These are phyloP conservation scores for Macrotis lagotis DNA, from an alignment of 2,113 vertebrate genomes.

Conservation along the genomic window DNA sequence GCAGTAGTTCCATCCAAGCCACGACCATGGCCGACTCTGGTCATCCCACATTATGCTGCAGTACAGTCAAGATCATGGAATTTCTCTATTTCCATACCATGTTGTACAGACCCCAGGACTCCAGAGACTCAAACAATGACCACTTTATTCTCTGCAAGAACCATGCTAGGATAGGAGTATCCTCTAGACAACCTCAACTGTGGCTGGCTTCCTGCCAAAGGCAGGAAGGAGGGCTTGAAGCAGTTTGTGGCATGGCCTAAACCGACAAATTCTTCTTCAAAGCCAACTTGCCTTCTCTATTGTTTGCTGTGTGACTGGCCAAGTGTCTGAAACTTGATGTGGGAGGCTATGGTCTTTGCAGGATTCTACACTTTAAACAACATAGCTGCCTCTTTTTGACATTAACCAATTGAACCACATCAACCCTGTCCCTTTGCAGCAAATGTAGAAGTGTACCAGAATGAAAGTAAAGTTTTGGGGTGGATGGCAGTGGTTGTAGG, in stretches of 20 bases:
- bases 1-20: constrained; percentile 87
- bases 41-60: constrained; percentile 90
- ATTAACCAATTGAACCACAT: constrained; percentile 90
- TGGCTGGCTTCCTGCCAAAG: constrained; percentile 86
- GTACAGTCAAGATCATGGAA: constrained; percentile 88
- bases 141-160: constrained; percentile 89
- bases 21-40: constrained; percentile 89
- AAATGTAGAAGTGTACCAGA: constrained; percentile 83
- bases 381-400: constrained; percentile 89
- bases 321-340: constrained; percentile 89
- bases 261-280: constrained; percentile 90
- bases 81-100: constrained; percentile 91
- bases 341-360: constrained; percentile 93
- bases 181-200: constrained; percentile 88
- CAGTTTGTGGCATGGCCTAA: too few species aligned
- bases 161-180: constrained; percentile 88
- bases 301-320: constrained; percentile 91
- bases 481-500: constrained; percentile 90
- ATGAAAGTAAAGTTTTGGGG: constrained; percentile 91
- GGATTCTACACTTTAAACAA: constrained; percentile 89
- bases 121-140: constrained; percentile 87
- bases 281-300: constrained; percentile 90
- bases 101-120: constrained; percentile 86
- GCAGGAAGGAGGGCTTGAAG: too few species aligned
- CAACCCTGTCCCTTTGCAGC: constrained; percentile 85